Evolutionary conservation across 2,888 invertebrate species (phyloP).

Genomic region (Epirrhoe alternata): DNA sequence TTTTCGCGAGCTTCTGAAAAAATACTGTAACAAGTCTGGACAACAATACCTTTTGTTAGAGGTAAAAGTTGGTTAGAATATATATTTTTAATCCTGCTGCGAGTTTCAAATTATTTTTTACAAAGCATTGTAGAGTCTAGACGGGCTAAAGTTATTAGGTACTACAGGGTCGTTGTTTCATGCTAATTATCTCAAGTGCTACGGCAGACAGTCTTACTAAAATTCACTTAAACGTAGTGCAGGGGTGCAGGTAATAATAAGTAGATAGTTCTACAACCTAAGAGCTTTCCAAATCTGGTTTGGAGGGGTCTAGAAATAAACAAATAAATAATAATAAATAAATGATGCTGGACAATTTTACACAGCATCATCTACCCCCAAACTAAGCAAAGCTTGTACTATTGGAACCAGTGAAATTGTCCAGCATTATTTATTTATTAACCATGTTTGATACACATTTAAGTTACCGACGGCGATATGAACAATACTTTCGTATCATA

Average conservation of each 20-base stretch:
- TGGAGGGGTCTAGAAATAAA: not conserved
- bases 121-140: slow-evolving; percentile 20
- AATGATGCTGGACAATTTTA: no score
- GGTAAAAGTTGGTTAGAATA: not conserved
- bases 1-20: not conserved
- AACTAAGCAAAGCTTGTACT: no score
- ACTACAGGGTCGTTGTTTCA: slow-evolving; percentile 19
- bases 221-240: slow-evolving; percentile 27
- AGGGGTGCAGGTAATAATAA: slow-evolving; percentile 19
- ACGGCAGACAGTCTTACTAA: slow-evolving; percentile 15
- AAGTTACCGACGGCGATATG: no score
- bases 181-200: slow-evolving; percentile 30
- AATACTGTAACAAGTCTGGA: not conserved
- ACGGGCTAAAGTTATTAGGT: slow-evolving; percentile 7
- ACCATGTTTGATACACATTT: no score
- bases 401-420: no score
- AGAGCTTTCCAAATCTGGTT: slow-evolving; percentile 5
- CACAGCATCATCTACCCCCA: no score
- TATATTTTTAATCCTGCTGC: not conserved
- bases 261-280: slow-evolving; percentile 2
- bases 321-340: no score
- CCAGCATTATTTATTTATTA: no score
- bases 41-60: not conserved
- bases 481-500: not conserved
- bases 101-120: not conserved